A percentile compares a stretch with the other conserved stretches of the same genome.
phyloP scores from a whole-genome alignment of 92 coral and sea anemone species.

The Umimayanthus chanpuru region DNA sequence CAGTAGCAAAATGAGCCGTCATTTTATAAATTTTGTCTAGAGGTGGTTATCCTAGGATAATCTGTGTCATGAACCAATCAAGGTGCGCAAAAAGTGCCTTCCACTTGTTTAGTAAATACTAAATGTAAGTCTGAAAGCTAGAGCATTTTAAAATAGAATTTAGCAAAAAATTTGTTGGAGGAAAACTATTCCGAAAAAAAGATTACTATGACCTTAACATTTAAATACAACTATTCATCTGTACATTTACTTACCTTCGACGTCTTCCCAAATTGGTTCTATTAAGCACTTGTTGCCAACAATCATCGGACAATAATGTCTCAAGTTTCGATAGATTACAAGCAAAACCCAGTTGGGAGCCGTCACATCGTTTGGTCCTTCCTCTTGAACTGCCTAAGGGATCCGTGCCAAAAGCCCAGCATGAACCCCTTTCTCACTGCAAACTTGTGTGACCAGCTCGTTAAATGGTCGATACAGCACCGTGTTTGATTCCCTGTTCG shows the following conservation, averaged over 20 bases:
- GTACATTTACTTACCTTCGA: background rate
- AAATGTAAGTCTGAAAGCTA: background rate
- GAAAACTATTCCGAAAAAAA: too few relatives aligned
- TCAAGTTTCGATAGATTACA: background rate
- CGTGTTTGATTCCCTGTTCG: background rate
- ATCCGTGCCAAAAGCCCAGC: background rate
- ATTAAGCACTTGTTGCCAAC: background rate
- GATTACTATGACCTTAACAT: background rate
- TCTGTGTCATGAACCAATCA: too few relatives aligned
- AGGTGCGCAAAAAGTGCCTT: too few relatives aligned
- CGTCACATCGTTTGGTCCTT: background rate
- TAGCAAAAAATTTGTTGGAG: background rate
- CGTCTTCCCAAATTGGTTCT: background rate
- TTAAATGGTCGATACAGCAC: background rate
- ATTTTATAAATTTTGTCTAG: too few relatives aligned
- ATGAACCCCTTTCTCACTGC: background rate
- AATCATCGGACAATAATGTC: background rate
- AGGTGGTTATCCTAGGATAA: too few relatives aligned
- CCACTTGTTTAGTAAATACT: too few relatives aligned
- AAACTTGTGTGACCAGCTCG: background rate
- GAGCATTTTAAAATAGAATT: background rate
- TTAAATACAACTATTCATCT: background rate
- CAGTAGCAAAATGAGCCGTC: too few relatives aligned
- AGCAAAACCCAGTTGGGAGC: background rate
- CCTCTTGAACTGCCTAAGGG: background rate